Base-by-base conservation (phyloP, 1,140 invertebrate genomes). In the Trigoniulus corallinus region DNA sequence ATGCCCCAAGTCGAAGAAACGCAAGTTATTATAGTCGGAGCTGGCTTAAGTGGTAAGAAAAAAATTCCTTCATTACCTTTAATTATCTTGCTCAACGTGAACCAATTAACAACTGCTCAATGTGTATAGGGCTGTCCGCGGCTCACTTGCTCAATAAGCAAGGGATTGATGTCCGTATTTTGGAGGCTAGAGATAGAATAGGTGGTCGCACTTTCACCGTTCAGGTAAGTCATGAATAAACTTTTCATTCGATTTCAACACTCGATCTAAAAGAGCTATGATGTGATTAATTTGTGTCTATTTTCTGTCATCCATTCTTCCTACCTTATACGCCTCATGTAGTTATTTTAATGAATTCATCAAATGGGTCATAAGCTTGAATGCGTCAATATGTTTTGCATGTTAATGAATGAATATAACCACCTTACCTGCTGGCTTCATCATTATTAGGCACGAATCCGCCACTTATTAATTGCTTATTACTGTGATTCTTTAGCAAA, bases 81-180 rank as follows among this genome's bases (percentile, higher is more conserved):
- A 10, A 44, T 7, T 44, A 10, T 44, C 7, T 21, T 21, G 4
- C 21, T 24, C 29, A 44, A 44, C 24, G n/a, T 44, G 24, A 44
- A 10, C 7, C 7, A 10, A 7, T 21, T 4, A 21, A 7, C 4
- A 44, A 44, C 18, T 44, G 42, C 12, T 24, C 7, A 21, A 24
- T n/a, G n/a, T n/a, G n/a, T 44, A 12, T 41, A 58, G 57, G 55
- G 47, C 29, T 58, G 39, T 42, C 47, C 29, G 52, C 55, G 0
- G 57, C 57, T 3, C 47, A 52, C 25, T 27, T 51, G 7, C 53
- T 58, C 15, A 23, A 22, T 20, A 23, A 52, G 21, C 27, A 23
- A 21, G 50, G 48, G 0, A 29, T 57, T 1, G 48, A 58, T n/a
- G 52, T 58, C 25, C 24, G 50, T 20, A 55, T 58, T 4, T 22